Evolutionary conservation across 37 sponge, comb jelly and placozoan genomes (phyloP).

Genomic region (Amphimedon queenslandica): DNA sequence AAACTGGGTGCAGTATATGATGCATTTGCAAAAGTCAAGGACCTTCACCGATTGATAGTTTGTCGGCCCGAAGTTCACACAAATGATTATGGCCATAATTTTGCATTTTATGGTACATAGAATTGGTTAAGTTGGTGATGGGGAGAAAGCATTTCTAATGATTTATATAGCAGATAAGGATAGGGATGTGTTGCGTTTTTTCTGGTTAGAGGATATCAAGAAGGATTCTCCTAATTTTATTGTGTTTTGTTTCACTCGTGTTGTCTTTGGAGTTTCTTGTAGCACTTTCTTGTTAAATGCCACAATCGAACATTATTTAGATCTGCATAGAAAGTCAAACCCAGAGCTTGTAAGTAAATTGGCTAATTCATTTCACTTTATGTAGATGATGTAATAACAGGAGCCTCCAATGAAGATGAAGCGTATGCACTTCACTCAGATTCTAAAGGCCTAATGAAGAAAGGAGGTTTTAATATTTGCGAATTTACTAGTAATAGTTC

Average conservation of each 20-base stretch:
- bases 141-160: conserved; percentile 54
- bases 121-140: conserved; percentile 32
- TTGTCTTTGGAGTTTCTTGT: conserved; percentile 12
- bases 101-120: conserved; percentile 13
- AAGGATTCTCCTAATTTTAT: neutral
- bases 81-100: conserved; percentile 27
- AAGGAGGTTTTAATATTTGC: too few relatives aligned
- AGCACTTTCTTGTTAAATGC: conserved; percentile 21
- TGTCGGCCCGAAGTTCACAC: conserved; percentile 30
- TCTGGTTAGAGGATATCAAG: conserved; percentile 2
- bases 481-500: too few relatives aligned
- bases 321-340: neutral
- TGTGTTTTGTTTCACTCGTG: conserved; percentile 6
- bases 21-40: conserved; percentile 29
- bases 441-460: too few relatives aligned
- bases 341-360: too few relatives aligned
- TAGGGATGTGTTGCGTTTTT: conserved; percentile 7
- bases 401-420: neutral
- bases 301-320: conserved; percentile 4
- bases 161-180: conserved; percentile 1
- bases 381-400: neutral
- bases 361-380: too few relatives aligned
- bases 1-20: conserved; percentile 50
- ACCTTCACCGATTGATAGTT: too few relatives aligned
- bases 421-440: neutral